Base-by-base conservation (phyloP, 2,888 invertebrate genomes). In the Hipparchia sbordonii region DNA sequence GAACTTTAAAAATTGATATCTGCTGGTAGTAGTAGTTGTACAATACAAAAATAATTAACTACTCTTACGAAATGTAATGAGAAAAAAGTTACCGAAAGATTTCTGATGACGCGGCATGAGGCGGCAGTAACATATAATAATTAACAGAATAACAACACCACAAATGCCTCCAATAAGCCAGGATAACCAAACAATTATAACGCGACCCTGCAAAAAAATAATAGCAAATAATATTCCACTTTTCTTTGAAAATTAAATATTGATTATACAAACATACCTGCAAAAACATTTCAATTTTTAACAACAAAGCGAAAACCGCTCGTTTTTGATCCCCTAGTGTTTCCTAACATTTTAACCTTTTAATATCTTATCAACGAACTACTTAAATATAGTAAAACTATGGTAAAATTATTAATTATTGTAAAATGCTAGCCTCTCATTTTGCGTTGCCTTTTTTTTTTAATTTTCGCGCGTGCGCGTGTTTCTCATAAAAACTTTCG, bases 21-120 rank as follows among this genome's bases (percentile, higher is more conserved):
- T 48, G 48, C 8, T 1, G 48, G 6, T 48, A 2, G 3, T 8
- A 7, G 48, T 48, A 23, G 23, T 48, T 6, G 56, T n/a, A 46
- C 13, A 61, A 60, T 57, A 67, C 23, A 3, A 59, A 9, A 65
- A 59, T n/a, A 8, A 6, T 59, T 70, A 33, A 23, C 23, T 23
- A 23, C 23, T 23, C 23, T 23, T 23, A 23, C 9, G 9, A 59
- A 33, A 56, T 13, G 6, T 7, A 13, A 23, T 57, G 1, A 56
- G 23, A 59, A 73, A 60, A 72, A 70, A 74, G 94, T 94, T 89
- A 96, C 96, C 95, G 84, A 95, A 95, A 77, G 95, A 95, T 91
- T 96, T 96, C 89, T 96, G 95, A 84, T 95, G 94, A 78, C 95
- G 95, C 81, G 96, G 96, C 95, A 96, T 95, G 85, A 95, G 95